Base-by-base conservation (phyloP, 2,888 invertebrate species). In the Caenorhabditis sp. region DNA sequence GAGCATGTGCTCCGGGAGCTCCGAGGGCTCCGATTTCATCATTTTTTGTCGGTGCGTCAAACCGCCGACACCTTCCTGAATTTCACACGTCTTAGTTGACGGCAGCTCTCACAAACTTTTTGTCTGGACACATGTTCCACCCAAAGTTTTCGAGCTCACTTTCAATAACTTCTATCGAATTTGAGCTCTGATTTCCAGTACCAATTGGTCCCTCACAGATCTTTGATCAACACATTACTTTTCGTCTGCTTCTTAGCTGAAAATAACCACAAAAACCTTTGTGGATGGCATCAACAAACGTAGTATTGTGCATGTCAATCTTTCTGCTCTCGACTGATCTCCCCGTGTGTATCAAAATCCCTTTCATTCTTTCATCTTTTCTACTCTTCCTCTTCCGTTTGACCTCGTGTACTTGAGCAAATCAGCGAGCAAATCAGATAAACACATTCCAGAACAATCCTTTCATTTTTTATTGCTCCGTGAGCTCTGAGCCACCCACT, bases 281-380 rank as follows among this genome's bases (percentile, higher is more conserved):
- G n/a, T n/a, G 30, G 30, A 5, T 30, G 11, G 11, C 4, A 35
- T 7, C 35, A 35, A 35, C 35, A 35, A 35, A 35, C 35, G 13
- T 9, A 35, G 35, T n/a, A n/a, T n/a, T n/a, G n/a, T n/a, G n/a
- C n/a, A n/a, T n/a, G n/a, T n/a, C n/a, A n/a, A n/a, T n/a, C n/a
- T n/a, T n/a, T n/a, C n/a, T n/a, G n/a, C n/a, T n/a, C n/a, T n/a
- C n/a, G n/a, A n/a, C n/a, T n/a, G n/a, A n/a, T n/a, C n/a, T n/a
- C n/a, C n/a, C n/a, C n/a, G n/a, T n/a, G n/a, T n/a, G n/a, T n/a
- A n/a, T n/a, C n/a, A n/a, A n/a, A n/a, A n/a, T n/a, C n/a, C n/a
- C n/a, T n/a, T n/a, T 48, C 50, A 56, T 56, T 46, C 46, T 66
- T 66, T 50, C 50, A 62, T 41, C 62, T 56, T 22, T 39, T 48